phyloP scores from a whole-genome alignment of 2,888 invertebrate species.

The Punctoribates punctum region DNA sequence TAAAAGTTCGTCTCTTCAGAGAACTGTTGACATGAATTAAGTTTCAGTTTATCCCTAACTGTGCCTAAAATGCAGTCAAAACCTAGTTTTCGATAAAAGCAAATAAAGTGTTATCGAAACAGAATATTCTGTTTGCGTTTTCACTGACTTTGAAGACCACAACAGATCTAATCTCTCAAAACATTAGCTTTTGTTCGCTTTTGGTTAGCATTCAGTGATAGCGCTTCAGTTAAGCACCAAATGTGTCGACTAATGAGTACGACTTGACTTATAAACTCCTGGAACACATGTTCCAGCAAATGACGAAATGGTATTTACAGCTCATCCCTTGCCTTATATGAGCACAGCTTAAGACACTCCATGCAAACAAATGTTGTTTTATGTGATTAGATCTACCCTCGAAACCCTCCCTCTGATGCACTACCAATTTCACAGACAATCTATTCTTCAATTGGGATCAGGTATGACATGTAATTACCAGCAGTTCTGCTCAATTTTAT shows the following conservation, averaged over 20 bases:
- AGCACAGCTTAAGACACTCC: too few species aligned
- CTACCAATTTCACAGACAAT: too few species aligned
- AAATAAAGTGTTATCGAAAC: constrained; percentile 10
- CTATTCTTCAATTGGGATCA: too few species aligned
- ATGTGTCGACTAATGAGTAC: constrained; percentile 12
- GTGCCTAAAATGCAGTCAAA: background rate
- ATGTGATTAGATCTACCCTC: too few species aligned
- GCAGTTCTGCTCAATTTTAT: too few species aligned
- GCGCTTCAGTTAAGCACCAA: too few species aligned
- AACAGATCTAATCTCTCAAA: background rate
- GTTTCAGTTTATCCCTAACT: background rate
- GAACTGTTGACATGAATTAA: too few species aligned
- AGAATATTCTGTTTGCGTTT: background rate
- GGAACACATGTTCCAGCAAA: background rate
- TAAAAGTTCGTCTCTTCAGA: background rate
- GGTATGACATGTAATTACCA: too few species aligned
- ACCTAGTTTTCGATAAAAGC: background rate
- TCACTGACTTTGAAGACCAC: background rate
- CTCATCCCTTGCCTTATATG: too few species aligned
- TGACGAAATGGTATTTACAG: background rate
- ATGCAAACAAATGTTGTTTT: too few species aligned
- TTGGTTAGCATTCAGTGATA: background rate
- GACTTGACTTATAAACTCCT: constrained; percentile 17
- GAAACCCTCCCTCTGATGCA: too few species aligned
- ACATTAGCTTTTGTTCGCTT: background rate